These are phyloP conservation scores for Vesta saturnalis DNA, from an alignment of 2,888 invertebrate species.

Conservation along the genomic window DNA sequence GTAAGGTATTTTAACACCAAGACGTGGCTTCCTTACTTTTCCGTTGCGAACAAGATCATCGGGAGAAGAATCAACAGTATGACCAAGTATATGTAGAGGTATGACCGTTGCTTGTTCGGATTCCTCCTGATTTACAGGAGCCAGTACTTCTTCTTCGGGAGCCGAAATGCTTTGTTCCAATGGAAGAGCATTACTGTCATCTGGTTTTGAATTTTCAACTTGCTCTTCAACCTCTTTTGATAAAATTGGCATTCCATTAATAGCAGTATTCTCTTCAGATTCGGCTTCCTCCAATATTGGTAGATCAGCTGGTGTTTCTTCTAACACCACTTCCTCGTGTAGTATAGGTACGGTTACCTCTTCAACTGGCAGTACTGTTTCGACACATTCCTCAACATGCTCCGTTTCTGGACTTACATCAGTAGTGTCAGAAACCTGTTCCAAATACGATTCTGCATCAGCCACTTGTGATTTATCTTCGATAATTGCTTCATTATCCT, in stretches of 20 bases:
- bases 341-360: not conserved
- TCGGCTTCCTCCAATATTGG: not conserved
- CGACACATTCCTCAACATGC: not conserved
- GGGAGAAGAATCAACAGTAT: constrained; percentile 59
- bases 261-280: not conserved
- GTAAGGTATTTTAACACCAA: constrained; percentile 62
- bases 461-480: not conserved
- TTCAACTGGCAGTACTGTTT: not conserved
- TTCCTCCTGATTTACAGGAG: not conserved
- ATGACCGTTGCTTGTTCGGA: constrained; percentile 36
- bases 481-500: no score
- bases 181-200: not conserved
- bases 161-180: no score
- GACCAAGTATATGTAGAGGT: constrained; percentile 61
- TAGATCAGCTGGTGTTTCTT: not conserved
- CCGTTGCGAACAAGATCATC: constrained; percentile 56
- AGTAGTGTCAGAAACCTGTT: no score
- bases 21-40: constrained; percentile 58
- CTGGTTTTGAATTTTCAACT: not conserved
- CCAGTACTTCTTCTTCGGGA: not conserved
- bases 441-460: no score
- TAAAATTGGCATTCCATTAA: not conserved
- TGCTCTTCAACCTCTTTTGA: not conserved
- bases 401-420: not conserved
- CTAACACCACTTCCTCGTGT: not conserved